Base-by-base conservation (phyloP, 1,140 invertebrate genomes). In the Pogonognathellus flavescens region DNA sequence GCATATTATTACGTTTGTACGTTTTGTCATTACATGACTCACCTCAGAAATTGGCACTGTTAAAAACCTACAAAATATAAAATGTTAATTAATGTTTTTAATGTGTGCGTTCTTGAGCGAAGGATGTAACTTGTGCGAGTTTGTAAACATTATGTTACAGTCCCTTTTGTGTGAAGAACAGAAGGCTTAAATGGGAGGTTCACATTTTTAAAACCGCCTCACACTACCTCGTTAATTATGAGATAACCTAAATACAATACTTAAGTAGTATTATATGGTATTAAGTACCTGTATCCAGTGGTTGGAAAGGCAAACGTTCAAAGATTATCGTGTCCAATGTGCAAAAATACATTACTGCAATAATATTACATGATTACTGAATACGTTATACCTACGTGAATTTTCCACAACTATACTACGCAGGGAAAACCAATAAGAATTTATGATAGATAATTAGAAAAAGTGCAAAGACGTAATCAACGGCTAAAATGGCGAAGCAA, bases 181-280 rank as follows among this genome's bases (percentile, higher is more conserved):
- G 70, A 76, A 76, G 70, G 70, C 70, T 76, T 76, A 76, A 31
- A 9, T 14, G 70, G 70, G 70, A 76, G 70, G 70, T 76, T 41
- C 41, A 57, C 53, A 41, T 50, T 41, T 76, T 13, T 50, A 76
- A 76, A 76, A 49, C 31, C 31, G 11, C 41, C 41, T 76, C 25
- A 70, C 66, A 50, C 70, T 50, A 18, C 41, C 70, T 41, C 70
- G 70, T 76, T 76, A 76, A 76, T 76, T 76, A 76, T 76, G 70
- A 76, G 70, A 14, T 76, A 76, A 76, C 70, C 70, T 50, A 76
- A 76, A 76, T 76, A 76, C 70, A 76, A 50, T 76, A 18, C 70
- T n/a, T 49, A n/a, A n/a, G n/a, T n/a, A n/a, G n/a, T n/a, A n/a
- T n/a, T 76, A 49, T 5, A 76, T 7, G n/a, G n/a, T 72, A 76